Base-by-base conservation (phyloP, 2,888 invertebrate genomes). In the Macaria notata region DNA sequence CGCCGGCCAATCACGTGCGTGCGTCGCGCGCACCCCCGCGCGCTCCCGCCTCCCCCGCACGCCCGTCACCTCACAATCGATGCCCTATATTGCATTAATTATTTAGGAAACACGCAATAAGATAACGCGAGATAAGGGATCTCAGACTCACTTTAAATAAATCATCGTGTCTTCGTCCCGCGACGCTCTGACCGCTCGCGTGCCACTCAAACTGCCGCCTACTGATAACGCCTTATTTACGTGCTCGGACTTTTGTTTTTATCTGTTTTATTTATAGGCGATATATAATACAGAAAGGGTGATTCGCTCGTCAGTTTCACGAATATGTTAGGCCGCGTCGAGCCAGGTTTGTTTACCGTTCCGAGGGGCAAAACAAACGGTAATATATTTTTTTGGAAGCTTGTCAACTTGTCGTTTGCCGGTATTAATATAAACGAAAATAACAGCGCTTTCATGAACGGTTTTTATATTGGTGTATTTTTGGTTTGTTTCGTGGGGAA, bases 51-150 rank as follows among this genome's bases (percentile, higher is more conserved):
- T 4, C 4, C 84, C 79, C 79, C 86, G 65, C 76, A 79, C 84
- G 76, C 82, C 88, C 85, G 83, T 84, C 91, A 88, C 89, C 89
- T 90, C 85, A 90, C 89, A 90, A 90, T 91, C 90, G 90, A 90
- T 91, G 91, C 90, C 91, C 90, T 90, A 90, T 89, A 90, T 90
- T 91, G 91, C 92, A 92, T 92, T 92, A 92, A 92, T 92, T 92
- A 92, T 92, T 92, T 90, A 90, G 89, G 90, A 91, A 92, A 89
- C 92, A 92, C 92, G 91, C 92, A 90, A 92, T 91, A 89, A 90
- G 90, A 91, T 91, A 92, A 90, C 90, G 85, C 84, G 81, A 90
- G 92, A 89, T 90, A 89, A 90, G 83, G 84, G 86, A 86, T 87
- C 86, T 77, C 70, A 75, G 72, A 78, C 76, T 76, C 77, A 78